These are phyloP conservation scores for Liopterus haemorrhoidalis DNA, from an alignment of 2,888 invertebrate genomes.

Conservation along the genomic window DNA sequence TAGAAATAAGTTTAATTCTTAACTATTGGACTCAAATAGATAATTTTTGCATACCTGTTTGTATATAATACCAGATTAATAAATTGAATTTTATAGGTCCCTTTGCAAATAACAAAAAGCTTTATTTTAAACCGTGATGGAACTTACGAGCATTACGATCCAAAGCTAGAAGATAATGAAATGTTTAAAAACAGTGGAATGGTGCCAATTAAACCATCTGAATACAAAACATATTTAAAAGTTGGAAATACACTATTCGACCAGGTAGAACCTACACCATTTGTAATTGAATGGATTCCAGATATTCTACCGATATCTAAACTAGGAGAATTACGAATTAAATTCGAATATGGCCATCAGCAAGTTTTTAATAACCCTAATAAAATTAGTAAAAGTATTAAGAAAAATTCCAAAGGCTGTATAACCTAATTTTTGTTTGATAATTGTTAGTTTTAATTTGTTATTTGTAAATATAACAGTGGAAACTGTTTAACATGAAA, in stretches of 20 bases:
- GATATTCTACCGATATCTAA: conserved; percentile 62
- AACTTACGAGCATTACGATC: conserved; percentile 46
- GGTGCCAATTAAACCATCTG: conserved; percentile 51
- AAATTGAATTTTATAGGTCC: conserved; percentile 47
- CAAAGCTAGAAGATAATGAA: conserved; percentile 36
- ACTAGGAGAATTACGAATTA: conserved; percentile 66
- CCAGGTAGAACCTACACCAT: conserved; percentile 54
- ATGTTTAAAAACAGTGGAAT: conserved; percentile 41
- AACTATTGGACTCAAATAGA: no score
- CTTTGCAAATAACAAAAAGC: conserved; percentile 57
- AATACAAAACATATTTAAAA: conserved; percentile 58
- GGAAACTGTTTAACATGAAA: no score
- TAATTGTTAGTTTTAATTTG: no score
- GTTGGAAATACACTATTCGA: conserved; percentile 49
- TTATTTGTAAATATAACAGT: no score
- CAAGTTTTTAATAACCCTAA: conserved; percentile 42
- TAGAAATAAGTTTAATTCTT: no score
- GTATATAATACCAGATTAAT: no score
- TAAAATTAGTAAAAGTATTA: no score
- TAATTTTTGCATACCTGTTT: no score
- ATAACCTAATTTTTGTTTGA: no score
- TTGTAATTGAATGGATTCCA: conserved; percentile 72
- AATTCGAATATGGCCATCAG: conserved; percentile 65
- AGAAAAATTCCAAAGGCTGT: no score
- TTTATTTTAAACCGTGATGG: conserved; percentile 59